Conservation (phyloP, 2,797 vertebrate species). For the Pangasius djambal region DNA sequence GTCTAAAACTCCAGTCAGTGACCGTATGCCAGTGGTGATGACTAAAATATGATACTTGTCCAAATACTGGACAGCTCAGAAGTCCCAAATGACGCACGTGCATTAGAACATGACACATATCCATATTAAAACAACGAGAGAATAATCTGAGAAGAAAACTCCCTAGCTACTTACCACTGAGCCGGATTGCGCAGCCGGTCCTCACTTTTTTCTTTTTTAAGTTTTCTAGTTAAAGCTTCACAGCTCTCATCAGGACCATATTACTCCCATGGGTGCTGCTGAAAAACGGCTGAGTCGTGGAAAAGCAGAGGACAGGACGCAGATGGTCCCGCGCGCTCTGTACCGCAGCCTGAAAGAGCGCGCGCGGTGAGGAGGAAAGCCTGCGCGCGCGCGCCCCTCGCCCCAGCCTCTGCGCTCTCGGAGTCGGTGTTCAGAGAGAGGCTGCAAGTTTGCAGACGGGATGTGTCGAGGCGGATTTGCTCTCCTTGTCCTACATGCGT, state of each 20-base stretch:
- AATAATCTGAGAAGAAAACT: not conserved
- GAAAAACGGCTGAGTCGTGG: not conserved
- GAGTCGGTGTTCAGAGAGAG: slow-evolving; percentile 14
- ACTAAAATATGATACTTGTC: not conserved
- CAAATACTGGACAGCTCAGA: not conserved
- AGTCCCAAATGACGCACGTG: not conserved
- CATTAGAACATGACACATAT: not conserved
- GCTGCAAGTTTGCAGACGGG: slow-evolving; percentile 42
- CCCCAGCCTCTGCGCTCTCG: not conserved
- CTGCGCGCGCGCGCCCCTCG: not conserved
- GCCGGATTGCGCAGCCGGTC: slow-evolving; percentile 19
- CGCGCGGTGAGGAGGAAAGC: not conserved
- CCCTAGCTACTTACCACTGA: not conserved
- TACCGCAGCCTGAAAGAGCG: slow-evolving; percentile 26
- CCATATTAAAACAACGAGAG: not conserved
- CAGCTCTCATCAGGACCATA: not conserved
- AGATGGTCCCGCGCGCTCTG: slow-evolving; percentile 39
- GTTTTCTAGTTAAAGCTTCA: not conserved
- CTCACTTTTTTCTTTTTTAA: not conserved
- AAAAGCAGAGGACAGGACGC: not conserved
- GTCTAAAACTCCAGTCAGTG: not conserved
- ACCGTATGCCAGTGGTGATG: not conserved
- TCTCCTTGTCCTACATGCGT: not conserved
- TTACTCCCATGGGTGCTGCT: not conserved
- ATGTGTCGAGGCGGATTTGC: slow-evolving; percentile 8